Base-by-base conservation (phyloP, 2,888 invertebrate species). In the Oscheius sp. region DNA sequence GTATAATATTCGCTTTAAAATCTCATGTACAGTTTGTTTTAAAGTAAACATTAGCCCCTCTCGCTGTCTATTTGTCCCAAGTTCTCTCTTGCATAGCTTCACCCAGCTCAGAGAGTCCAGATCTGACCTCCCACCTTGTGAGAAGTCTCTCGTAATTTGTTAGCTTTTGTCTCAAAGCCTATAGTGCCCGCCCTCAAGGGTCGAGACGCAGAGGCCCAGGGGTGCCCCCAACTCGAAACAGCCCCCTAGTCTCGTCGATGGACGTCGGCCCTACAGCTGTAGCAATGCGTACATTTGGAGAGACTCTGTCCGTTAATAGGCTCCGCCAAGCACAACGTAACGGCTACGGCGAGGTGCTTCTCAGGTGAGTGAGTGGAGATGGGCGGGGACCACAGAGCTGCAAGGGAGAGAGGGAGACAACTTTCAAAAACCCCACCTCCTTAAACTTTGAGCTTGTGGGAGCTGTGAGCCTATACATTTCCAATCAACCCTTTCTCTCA, bases 291-390 rank as follows among this genome's bases (percentile, higher is more conserved):
- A 37, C 55, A 25, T 66, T 66, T 39, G 66, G 55, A 10, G 66
- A 66, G n/a, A 46, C 66, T 17, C 50, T 66, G 20, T 68, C 68
- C 8, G 68, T 68, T 17, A 68, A 68, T 58, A 42, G 68, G 10
- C 50, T 68, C 10, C 33, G 68, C 6, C 68, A 68, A 27, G 29
- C 48, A 15, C 53, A 68, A 39, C 46, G 61, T 20, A 61, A 33
- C 25, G 61, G 61, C 42, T 61, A 61, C 34, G 61, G 61, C 31
- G 68, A 66, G n/a, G 66, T 66, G 17, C 23, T 66, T 17, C 55
- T 66, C 42, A 53, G 66, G 66, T 66, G 37, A 65, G 55, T 23
- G 29, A 5, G 37, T 37, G 5, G n/a, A n/a, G n/a, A n/a, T n/a
- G n/a, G n/a, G n/a, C n/a, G n/a, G n/a, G n/a, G n/a, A n/a, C n/a